A percentile compares a stretch with the other conserved stretches of the same genome.
These are phyloP conservation scores for Brachionus plicatilis DNA, from an alignment of 1,140 invertebrate species.

Conservation along the genomic window DNA sequence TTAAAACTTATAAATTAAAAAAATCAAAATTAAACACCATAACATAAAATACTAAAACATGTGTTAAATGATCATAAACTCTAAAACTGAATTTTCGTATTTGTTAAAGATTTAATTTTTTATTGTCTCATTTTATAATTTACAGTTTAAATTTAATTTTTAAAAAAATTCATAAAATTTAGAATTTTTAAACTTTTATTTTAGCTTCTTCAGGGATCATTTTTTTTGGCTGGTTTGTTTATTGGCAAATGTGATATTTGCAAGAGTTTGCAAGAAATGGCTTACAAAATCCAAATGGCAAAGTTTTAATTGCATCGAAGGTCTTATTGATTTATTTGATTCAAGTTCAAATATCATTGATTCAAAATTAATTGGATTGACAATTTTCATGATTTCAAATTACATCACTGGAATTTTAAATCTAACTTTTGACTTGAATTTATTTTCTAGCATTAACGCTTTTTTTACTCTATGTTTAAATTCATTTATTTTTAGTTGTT, in stretches of 20 bases:
- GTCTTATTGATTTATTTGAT: not conserved
- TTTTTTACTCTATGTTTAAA: not conserved
- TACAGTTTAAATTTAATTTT: too few relatives aligned
- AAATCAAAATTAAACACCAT: too few relatives aligned
- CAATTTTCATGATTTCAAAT: slow-evolving; percentile 73
- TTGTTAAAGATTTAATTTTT: too few relatives aligned
- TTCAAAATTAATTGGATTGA: slow-evolving; percentile 62
- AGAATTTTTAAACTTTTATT: too few relatives aligned
- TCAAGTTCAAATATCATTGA: not conserved
- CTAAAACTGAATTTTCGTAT: too few relatives aligned
- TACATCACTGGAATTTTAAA: slow-evolving; percentile 64
- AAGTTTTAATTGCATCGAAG: not conserved
- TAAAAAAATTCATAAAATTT: too few relatives aligned
- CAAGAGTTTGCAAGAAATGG: not conserved
- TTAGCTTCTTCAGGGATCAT: not conserved
- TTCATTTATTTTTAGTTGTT: not conserved
- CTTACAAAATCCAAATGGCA: not conserved
- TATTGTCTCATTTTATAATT: too few relatives aligned
- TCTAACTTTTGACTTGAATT: not conserved
- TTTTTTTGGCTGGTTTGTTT: slow-evolving; percentile 36
- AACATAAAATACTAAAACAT: too few relatives aligned
- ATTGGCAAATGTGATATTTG: slow-evolving; percentile 45
- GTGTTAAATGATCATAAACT: too few relatives aligned
- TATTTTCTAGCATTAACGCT: not conserved
- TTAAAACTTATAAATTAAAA: too few relatives aligned